Conservation (phyloP, 2,888 invertebrate genomes). For the Serripes groenlandicus region DNA sequence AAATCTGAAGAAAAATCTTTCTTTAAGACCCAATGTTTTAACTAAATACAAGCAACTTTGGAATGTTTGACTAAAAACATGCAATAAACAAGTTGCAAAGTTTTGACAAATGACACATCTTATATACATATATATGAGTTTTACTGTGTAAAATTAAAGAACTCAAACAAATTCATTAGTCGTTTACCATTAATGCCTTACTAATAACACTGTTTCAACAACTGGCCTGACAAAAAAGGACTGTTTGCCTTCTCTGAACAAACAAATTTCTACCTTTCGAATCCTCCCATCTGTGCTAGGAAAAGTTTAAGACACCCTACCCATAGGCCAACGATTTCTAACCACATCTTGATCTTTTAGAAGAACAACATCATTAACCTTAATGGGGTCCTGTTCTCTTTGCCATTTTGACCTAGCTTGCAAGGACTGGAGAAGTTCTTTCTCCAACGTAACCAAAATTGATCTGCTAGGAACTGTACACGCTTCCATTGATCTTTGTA, state of each 20-base stretch:
- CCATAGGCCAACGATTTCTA: constrained; percentile 55
- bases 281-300: constrained; percentile 37
- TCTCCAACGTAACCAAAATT: constrained; percentile 59
- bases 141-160: too few species aligned
- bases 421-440: constrained; percentile 39
- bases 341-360: constrained; percentile 37
- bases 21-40: too few species aligned
- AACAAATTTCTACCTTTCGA: constrained; percentile 47
- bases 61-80: too few species aligned
- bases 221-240: constrained; percentile 31
- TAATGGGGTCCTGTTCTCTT: neutral
- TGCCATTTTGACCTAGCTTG: constrained; percentile 33
- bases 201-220: constrained; percentile 32
- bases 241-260: constrained; percentile 27
- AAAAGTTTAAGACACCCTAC: constrained; percentile 30
- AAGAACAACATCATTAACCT: constrained; percentile 46
- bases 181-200: constrained; percentile 18
- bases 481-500: constrained; percentile 57
- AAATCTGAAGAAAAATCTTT: too few species aligned
- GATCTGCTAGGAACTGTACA: constrained; percentile 53
- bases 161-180: too few species aligned
- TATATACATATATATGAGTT: too few species aligned
- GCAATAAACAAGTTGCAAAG: too few species aligned
- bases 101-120: too few species aligned
- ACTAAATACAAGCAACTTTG: too few species aligned